Evolutionary conservation across 2,797 vertebrate genomes (phyloP).

Genomic region (Oreonectes daqikongensis): DNA sequence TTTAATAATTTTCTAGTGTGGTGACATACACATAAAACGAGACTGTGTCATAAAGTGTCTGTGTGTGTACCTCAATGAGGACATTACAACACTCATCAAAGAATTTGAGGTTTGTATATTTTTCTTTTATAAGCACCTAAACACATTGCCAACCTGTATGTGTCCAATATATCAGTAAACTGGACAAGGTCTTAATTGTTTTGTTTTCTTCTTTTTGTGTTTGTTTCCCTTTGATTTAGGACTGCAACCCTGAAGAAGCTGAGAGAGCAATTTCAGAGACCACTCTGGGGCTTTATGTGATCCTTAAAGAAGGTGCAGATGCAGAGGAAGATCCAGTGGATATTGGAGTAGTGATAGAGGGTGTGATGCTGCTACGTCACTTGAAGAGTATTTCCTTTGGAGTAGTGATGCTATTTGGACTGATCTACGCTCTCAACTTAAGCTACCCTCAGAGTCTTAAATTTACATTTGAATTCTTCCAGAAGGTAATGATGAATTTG

Average conservation of each 20-base stretch:
- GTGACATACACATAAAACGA: not conserved
- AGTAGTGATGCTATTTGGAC: not conserved
- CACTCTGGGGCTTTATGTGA: conserved; percentile 12
- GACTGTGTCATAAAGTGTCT: not conserved
- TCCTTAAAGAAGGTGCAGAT: conserved; percentile 1
- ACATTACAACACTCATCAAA: not conserved
- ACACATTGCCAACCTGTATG: not conserved
- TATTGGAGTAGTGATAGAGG: conserved; percentile 4
- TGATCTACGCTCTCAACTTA: conserved; percentile 1
- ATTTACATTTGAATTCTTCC: not conserved
- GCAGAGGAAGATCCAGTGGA: not conserved
- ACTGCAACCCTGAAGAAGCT: conserved; percentile 13
- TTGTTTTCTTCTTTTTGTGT: not conserved
- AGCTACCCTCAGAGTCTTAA: not conserved
- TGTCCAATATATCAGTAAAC: not conserved
- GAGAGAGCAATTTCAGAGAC: not conserved
- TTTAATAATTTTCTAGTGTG: not conserved
- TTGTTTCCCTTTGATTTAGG: not conserved
- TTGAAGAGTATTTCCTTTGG: not conserved
- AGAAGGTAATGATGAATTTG: conserved; percentile 1
- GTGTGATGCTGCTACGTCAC: not conserved
- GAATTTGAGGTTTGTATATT: not conserved
- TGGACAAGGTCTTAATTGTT: not conserved
- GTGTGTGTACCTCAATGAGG: not conserved
- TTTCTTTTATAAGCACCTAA: not conserved